Percentiles rank a stretch among this genome's conserved stretches.
Evolutionary conservation across 37 sponge, comb jelly and placozoan species (phyloP).

Genomic region (Eunapius fragilis): DNA sequence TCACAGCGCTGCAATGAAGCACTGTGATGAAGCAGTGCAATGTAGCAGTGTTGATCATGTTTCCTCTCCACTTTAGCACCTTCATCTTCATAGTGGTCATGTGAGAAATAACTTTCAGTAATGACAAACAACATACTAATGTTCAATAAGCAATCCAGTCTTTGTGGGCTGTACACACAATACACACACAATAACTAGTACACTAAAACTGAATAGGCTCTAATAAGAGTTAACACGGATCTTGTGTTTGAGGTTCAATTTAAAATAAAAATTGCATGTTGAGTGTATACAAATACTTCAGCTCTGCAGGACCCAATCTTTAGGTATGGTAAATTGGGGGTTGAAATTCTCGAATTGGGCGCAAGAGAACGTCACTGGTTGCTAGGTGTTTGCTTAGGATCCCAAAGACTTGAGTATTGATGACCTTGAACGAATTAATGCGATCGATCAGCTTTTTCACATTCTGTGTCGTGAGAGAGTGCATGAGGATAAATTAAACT

Average conservation of each 20-base stretch:
- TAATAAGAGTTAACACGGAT: neutral
- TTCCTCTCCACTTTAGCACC: too few relatives aligned
- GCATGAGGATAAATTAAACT: too few relatives aligned
- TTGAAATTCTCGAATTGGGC: slow-evolving; percentile 82
- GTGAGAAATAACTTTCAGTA: too few relatives aligned
- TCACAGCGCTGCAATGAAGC: too few relatives aligned
- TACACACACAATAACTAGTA: neutral
- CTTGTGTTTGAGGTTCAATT: neutral
- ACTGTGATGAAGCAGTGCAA: too few relatives aligned
- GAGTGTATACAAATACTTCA: neutral
- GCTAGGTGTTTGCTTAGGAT: slow-evolving; percentile 89
- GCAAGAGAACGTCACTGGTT: slow-evolving; percentile 51
- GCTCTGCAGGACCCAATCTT: neutral
- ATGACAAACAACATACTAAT: neutral
- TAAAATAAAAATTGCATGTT: neutral
- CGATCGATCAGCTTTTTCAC: slow-evolving; percentile 86
- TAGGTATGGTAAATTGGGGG: slow-evolving; percentile 89
- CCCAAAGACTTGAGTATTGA: slow-evolving; percentile 89
- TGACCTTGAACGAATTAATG: slow-evolving; percentile 64
- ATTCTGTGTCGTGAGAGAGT: slow-evolving; percentile 42
- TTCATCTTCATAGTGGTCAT: too few relatives aligned
- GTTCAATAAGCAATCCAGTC: neutral
- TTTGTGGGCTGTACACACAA: neutral
- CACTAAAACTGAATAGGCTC: neutral
- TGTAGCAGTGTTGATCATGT: too few relatives aligned